phyloP scores from a whole-genome alignment of 1,140 invertebrate genomes.

The Tachypleus tridentatus region DNA sequence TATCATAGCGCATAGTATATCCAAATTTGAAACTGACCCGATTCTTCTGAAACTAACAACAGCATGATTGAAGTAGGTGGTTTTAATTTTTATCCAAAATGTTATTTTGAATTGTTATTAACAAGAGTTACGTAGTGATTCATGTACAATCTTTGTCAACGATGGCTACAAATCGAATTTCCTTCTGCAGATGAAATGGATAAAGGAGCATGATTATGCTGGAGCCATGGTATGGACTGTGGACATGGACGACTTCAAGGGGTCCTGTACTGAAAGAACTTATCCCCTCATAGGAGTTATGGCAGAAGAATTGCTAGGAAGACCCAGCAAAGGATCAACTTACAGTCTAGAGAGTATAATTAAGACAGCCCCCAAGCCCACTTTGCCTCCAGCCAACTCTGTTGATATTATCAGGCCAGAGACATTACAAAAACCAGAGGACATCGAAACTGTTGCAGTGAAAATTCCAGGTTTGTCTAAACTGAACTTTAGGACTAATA shows the following conservation, averaged over 20 bases:
- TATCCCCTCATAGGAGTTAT: slow-evolving; percentile 86
- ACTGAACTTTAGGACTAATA: too few species aligned
- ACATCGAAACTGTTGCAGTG: too few species aligned
- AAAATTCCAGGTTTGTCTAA: too few species aligned
- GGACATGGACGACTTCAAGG: slow-evolving; percentile 72
- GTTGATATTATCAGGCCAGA: too few species aligned
- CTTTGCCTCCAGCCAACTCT: too few species aligned
- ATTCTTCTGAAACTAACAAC: too few species aligned
- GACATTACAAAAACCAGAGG: too few species aligned
- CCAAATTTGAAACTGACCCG: too few species aligned
- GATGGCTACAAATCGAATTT: slow-evolving; percentile 7
- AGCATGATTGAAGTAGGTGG: too few species aligned
- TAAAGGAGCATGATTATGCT: slow-evolving; percentile 74
- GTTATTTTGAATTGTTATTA: not conserved
- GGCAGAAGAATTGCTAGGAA: slow-evolving; percentile 72
- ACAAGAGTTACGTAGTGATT: not conserved
- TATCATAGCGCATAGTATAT: too few species aligned
- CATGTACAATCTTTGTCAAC: slow-evolving; percentile 5
- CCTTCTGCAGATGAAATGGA: slow-evolving; percentile 57
- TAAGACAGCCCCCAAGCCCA: too few species aligned
- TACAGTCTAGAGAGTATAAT: too few species aligned
- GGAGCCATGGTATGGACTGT: slow-evolving; percentile 96
- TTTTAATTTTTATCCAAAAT: not conserved
- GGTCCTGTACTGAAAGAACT: slow-evolving; percentile 55
- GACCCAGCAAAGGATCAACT: slow-evolving; percentile 1